A percentile compares a stretch with the other conserved stretches of the same genome.
phyloP scores from a whole-genome alignment of 2,888 invertebrate genomes.

The Slavum lentiscoides region DNA sequence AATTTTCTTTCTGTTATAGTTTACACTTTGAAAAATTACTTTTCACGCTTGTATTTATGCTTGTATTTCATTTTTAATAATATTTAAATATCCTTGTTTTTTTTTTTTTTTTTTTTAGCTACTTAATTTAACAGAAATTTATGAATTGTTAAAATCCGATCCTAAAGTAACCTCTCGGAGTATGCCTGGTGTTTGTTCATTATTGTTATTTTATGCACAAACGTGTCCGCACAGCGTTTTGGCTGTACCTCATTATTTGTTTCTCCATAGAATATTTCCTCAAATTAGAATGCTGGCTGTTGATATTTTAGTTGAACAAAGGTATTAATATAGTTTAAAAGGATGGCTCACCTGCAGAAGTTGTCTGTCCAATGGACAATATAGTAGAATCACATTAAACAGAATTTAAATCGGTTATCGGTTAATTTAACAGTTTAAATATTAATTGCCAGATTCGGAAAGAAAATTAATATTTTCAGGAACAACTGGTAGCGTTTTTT shows the following conservation, averaged over 20 bases:
- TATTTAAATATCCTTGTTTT: background rate
- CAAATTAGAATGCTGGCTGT: conserved; percentile 85
- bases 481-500: too few species aligned
- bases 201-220: conserved; percentile 85
- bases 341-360: too few species aligned
- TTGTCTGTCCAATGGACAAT: too few species aligned
- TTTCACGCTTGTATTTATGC: too few species aligned
- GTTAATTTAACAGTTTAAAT: too few species aligned
- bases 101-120: background rate
- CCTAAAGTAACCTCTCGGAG: conserved; percentile 56
- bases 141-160: conserved; percentile 55
- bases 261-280: conserved; percentile 83
- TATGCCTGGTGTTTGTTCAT: conserved; percentile 68
- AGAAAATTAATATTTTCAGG: too few species aligned
- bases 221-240: conserved; percentile 88
- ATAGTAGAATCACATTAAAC: too few species aligned
- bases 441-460: too few species aligned
- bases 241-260: conserved; percentile 88
- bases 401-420: too few species aligned
- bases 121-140: background rate
- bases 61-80: too few species aligned
- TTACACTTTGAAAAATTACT: too few species aligned
- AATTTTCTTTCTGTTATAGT: too few species aligned
- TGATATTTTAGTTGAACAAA: conserved; percentile 80
- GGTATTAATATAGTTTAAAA: conserved; percentile 59